These are phyloP conservation scores for Balanococcus diminutus DNA, from an alignment of 2,888 invertebrate genomes.

Conservation along the genomic window DNA sequence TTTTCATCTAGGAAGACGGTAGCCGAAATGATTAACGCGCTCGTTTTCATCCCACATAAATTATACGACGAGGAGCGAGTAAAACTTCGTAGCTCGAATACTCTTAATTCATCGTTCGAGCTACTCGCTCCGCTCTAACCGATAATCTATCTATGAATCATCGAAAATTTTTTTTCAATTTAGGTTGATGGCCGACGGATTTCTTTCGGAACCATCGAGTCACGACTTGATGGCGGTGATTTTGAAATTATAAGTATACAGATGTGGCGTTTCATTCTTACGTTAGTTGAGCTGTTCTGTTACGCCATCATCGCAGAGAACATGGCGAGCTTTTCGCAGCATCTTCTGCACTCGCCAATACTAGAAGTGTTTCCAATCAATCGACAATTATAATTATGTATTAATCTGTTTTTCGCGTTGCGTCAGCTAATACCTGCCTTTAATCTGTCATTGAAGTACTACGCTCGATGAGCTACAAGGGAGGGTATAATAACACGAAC, in stretches of 20 bases:
- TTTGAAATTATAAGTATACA: not conserved
- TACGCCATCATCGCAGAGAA: not conserved
- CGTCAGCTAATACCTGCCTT: not conserved
- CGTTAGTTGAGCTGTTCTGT: not conserved
- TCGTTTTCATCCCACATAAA: not conserved
- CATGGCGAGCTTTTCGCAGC: not conserved
- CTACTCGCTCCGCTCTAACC: not conserved
- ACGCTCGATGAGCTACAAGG: too few relatives aligned
- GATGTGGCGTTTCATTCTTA: not conserved
- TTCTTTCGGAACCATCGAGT: not conserved
- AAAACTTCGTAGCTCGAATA: not conserved
- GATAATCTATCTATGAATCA: slow-evolving; percentile 1
- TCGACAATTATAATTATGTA: not conserved
- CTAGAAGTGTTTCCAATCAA: not conserved
- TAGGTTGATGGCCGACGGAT: slow-evolving; percentile 6
- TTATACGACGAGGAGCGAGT: not conserved
- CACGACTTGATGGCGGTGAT: not conserved
- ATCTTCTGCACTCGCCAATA: not conserved
- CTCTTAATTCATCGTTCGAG: not conserved
- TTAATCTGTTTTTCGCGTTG: not conserved
- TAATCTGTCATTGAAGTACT: too few relatives aligned
- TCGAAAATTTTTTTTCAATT: not conserved
- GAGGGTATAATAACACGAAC: not conserved
- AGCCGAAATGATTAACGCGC: not conserved
- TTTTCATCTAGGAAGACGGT: not conserved